These are phyloP conservation scores for Hycleus cichorii DNA, from an alignment of 1,140 invertebrate species.

Conservation along the genomic window DNA sequence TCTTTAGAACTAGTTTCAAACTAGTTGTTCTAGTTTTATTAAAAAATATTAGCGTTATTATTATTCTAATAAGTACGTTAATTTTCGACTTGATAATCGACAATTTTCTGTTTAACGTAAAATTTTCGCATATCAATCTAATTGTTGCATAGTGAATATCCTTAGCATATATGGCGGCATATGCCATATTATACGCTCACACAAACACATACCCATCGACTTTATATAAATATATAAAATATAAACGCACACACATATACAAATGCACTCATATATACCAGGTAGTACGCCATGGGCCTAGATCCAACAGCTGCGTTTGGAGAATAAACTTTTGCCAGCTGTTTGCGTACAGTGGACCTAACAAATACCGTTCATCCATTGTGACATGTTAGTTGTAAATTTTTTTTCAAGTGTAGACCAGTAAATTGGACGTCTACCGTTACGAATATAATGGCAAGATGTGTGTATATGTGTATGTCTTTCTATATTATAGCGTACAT, in stretches of 20 bases:
- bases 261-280: slow-evolving; percentile 17
- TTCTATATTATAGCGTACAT: slow-evolving; percentile 3
- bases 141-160: neutral
- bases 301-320: slow-evolving; percentile 36
- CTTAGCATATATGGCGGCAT: slow-evolving; percentile 23
- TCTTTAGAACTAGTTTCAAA: too few relatives aligned
- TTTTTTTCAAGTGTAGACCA: slow-evolving; percentile 2
- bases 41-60: too few relatives aligned
- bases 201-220: neutral
- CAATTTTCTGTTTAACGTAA: too few relatives aligned
- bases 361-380: slow-evolving; percentile 9
- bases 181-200: slow-evolving; percentile 24
- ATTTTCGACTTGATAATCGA: too few relatives aligned
- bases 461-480: neutral
- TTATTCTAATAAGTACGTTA: too few relatives aligned
- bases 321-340: slow-evolving; percentile 40
- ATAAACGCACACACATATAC: neutral
- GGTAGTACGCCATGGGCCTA: slow-evolving; percentile 33
- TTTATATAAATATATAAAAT: too few relatives aligned
- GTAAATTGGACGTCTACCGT: slow-evolving; percentile 21
- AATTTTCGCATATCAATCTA: too few relatives aligned
- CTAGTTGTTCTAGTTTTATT: too few relatives aligned
- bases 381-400: neutral
- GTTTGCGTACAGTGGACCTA: slow-evolving; percentile 31
- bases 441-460: slow-evolving; percentile 35